Evolutionary conservation across 2,797 vertebrate genomes (phyloP).

Genomic region (Typhlichthys eigenmanni): DNA sequence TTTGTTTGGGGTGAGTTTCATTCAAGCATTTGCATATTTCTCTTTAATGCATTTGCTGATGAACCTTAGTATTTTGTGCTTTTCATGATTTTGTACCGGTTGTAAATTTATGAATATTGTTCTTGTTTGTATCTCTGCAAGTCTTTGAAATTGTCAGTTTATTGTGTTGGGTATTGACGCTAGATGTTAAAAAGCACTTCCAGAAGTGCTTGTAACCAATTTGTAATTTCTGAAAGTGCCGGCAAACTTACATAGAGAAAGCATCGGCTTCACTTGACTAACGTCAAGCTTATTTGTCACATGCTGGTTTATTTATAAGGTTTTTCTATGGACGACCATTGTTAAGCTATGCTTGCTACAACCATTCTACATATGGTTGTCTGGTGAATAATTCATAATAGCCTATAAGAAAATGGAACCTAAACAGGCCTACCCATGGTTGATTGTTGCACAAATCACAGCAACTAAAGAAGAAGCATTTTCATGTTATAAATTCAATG

Average conservation of each 20-base stretch:
- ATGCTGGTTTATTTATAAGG: constrained; percentile 59
- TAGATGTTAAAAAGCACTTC: not conserved
- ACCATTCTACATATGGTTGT: constrained; percentile 35
- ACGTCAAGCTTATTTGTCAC: constrained; percentile 54
- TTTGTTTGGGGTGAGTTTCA: too few relatives aligned
- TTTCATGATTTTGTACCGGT: too few relatives aligned
- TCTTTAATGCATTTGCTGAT: too few relatives aligned
- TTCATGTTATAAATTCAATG: not conserved
- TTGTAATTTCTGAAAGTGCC: constrained; percentile 20
- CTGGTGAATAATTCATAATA: constrained; percentile 58
- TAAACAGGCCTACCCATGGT: constrained; percentile 33
- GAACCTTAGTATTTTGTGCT: too few relatives aligned
- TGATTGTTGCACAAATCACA: constrained; percentile 26
- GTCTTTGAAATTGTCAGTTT: not conserved
- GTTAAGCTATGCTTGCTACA: constrained; percentile 32
- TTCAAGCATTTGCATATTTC: too few relatives aligned
- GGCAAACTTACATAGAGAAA: constrained; percentile 25
- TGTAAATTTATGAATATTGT: constrained; percentile 1
- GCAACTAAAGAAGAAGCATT: constrained; percentile 2
- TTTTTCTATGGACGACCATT: constrained; percentile 45
- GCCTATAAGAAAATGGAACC: constrained; percentile 18
- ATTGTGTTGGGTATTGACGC: not conserved
- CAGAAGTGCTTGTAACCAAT: constrained; percentile 30
- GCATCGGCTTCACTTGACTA: constrained; percentile 20
- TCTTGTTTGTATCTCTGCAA: constrained; percentile 6